Evolutionary conservation across 2,888 invertebrate genomes (phyloP).

Genomic region (Drosophila mayaguana): DNA sequence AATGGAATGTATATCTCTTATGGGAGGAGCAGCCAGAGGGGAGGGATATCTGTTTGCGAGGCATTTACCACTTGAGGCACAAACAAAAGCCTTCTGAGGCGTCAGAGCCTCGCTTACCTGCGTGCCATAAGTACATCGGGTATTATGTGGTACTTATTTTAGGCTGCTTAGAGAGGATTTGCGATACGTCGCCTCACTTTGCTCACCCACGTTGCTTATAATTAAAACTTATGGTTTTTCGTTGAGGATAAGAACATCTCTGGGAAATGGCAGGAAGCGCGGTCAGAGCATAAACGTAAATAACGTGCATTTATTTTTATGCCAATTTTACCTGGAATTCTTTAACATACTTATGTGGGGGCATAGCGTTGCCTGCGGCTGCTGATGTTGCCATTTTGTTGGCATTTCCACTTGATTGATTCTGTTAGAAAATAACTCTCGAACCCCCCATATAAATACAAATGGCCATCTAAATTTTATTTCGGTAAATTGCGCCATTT

Average conservation of each 20-base stretch:
- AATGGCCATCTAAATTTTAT: constrained; percentile 69
- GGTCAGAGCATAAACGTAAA: constrained; percentile 38
- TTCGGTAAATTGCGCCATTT: constrained; percentile 53
- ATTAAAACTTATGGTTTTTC: constrained; percentile 72
- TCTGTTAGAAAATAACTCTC: constrained; percentile 65
- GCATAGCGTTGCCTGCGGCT: constrained; percentile 15
- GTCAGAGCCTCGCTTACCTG: constrained; percentile 22
- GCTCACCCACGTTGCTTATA: constrained; percentile 39
- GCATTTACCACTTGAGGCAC: constrained; percentile 56
- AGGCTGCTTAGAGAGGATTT: constrained; percentile 74
- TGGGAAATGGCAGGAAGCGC: constrained; percentile 6
- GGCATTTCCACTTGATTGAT: constrained; percentile 71
- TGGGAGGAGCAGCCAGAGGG: background rate
- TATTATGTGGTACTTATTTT: constrained; percentile 79
- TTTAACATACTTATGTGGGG: constrained; percentile 28
- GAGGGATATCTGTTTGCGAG: background rate
- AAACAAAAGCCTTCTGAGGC: constrained; percentile 29
- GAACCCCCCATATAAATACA: constrained; percentile 56
- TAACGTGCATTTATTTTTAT: constrained; percentile 31
- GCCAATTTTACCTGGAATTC: constrained; percentile 25
- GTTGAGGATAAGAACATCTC: constrained; percentile 26
- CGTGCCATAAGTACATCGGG: constrained; percentile 53
- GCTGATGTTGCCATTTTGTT: constrained; percentile 39
- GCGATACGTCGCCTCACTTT: constrained; percentile 21
- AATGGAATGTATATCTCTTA: constrained; percentile 18